These are phyloP conservation scores for Panulirus ornatus DNA, from an alignment of 1,140 invertebrate species.

Conservation along the genomic window DNA sequence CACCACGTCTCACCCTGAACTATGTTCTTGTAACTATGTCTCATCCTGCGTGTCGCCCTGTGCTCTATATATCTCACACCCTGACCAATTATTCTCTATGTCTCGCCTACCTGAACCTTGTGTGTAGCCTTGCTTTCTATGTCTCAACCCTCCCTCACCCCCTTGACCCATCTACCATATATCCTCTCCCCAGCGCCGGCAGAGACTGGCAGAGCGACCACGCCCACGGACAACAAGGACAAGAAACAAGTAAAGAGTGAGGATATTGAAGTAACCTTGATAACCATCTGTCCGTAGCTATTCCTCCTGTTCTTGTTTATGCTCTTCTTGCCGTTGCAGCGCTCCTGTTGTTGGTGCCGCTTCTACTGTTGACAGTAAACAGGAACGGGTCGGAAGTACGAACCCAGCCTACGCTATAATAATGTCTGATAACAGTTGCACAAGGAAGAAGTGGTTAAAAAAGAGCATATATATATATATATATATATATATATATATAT, in stretches of 20 bases:
- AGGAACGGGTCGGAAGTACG: too few relatives aligned
- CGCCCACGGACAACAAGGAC: not conserved
- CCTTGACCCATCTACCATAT: not conserved
- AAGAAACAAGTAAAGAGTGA: constrained; percentile 2
- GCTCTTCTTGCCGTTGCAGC: too few relatives aligned
- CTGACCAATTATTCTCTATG: too few relatives aligned
- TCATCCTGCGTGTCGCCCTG: not conserved
- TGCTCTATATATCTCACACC: not conserved
- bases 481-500: constrained; percentile 45
- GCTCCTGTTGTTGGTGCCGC: too few relatives aligned
- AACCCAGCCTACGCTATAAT: too few relatives aligned
- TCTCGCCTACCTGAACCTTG: not conserved
- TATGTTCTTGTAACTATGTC: not conserved
- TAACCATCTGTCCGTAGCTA: too few relatives aligned
- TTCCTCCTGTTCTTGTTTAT: too few relatives aligned
- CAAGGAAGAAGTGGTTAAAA: too few relatives aligned
- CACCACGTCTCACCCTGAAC: not conserved
- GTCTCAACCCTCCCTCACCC: not conserved
- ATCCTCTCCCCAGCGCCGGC: not conserved
- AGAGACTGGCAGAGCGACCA: not conserved
- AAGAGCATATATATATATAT: constrained; percentile 8
- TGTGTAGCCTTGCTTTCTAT: not conserved
- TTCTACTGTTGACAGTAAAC: too few relatives aligned
- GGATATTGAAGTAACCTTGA: too few relatives aligned
- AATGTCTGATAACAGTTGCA: too few relatives aligned